A percentile compares a stretch with the other conserved stretches of the same genome.
phyloP scores from a whole-genome alignment of 2,888 invertebrate genomes.

The Latrodectus elegans region DNA sequence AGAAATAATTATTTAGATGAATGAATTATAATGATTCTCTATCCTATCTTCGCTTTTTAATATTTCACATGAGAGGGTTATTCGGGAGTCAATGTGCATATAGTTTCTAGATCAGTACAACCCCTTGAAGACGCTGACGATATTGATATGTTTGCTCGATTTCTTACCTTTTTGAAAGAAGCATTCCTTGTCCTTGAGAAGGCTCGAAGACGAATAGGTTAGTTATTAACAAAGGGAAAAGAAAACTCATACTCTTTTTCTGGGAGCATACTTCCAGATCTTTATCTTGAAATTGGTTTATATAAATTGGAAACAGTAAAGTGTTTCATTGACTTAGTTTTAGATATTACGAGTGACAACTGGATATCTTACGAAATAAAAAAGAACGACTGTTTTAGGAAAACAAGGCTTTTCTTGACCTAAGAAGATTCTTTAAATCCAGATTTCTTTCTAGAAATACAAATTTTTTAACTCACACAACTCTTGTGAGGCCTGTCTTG shows the following conservation, averaged over 20 bases:
- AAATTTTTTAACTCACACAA: background rate
- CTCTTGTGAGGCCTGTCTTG: background rate
- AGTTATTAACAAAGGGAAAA: slow-evolving; percentile 2
- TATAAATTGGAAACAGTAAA: slow-evolving; percentile 7
- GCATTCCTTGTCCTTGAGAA: background rate
- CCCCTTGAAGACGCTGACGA: background rate
- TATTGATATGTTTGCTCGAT: background rate
- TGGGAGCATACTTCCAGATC: background rate
- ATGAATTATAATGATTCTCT: background rate
- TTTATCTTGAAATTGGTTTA: slow-evolving; percentile 8
- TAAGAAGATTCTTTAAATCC: too few species aligned
- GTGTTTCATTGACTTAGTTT: background rate
- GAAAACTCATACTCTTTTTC: background rate
- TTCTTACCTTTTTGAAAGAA: background rate
- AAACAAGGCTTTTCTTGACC: background rate
- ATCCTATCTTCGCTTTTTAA: background rate
- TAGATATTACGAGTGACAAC: background rate
- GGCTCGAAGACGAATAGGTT: background rate
- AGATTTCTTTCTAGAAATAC: too few species aligned
- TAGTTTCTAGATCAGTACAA: slow-evolving; percentile 6
- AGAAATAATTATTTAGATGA: too few species aligned
- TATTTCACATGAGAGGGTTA: slow-evolving; percentile 6
- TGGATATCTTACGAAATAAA: background rate
- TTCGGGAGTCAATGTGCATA: background rate
- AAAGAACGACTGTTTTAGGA: background rate